Percentiles rank a stretch among this genome's conserved stretches.
Conservation (phyloP, 2,888 invertebrate species). For the Clunio marinus region DNA sequence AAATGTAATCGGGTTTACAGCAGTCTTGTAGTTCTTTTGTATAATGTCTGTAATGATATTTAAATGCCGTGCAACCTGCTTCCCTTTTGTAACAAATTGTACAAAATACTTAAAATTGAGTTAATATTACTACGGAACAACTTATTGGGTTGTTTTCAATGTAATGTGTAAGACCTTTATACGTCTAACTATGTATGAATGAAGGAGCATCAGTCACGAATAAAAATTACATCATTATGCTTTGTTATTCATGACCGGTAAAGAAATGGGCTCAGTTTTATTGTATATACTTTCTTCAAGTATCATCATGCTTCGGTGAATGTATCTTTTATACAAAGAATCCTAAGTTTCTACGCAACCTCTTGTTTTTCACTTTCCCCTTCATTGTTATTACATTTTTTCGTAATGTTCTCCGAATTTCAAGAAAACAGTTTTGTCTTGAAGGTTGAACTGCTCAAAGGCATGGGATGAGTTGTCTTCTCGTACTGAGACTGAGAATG, state of each 20-base stretch:
- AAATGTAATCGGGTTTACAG: constrained; percentile 11
- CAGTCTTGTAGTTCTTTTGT: background rate
- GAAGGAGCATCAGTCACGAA: background rate
- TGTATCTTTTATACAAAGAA: constrained; percentile 4
- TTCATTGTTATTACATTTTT: background rate
- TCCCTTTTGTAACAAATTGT: too few relatives aligned
- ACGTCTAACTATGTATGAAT: background rate
- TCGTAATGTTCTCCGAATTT: background rate
- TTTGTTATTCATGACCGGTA: constrained; percentile 8
- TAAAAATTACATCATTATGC: constrained; percentile 1
- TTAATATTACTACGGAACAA: too few relatives aligned
- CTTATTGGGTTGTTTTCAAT: too few relatives aligned
- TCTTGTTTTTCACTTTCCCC: background rate
- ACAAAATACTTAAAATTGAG: too few relatives aligned
- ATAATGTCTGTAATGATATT: too few relatives aligned
- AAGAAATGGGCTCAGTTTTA: background rate
- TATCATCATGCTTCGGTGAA: background rate
- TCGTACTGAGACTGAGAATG: background rate
- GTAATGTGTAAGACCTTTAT: background rate
- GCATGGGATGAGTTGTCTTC: background rate
- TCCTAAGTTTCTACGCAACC: background rate
- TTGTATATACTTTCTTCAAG: background rate
- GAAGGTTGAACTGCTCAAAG: background rate
- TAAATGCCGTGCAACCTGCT: too few relatives aligned
- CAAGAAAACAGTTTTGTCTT: background rate